Percentiles rank a stretch among this genome's conserved stretches.
Conservation (phyloP, 2,888 invertebrate species). For the Rhagium mordax region DNA sequence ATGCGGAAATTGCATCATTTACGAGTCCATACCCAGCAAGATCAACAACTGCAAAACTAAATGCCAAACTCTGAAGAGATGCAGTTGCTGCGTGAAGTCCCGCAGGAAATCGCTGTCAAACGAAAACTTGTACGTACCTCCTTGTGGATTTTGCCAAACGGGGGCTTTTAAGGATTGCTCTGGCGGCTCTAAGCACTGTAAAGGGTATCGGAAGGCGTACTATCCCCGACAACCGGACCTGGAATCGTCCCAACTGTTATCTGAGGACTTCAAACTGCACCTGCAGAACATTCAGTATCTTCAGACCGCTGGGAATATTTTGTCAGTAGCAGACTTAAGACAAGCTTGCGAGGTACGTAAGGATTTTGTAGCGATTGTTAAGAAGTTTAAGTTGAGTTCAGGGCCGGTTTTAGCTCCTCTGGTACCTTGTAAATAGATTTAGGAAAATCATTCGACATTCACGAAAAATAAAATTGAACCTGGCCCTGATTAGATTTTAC, state of each 20-base stretch:
- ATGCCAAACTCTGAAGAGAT: constrained; percentile 62
- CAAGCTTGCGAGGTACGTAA: constrained; percentile 67
- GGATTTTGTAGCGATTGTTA: neutral
- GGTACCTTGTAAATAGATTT: no score
- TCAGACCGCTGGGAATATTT: constrained; percentile 79
- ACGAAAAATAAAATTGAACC: no score
- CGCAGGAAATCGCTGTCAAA: constrained; percentile 75
- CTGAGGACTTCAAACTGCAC: constrained; percentile 81
- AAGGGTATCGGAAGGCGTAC: constrained; percentile 63
- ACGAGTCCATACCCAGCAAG: constrained; percentile 65
- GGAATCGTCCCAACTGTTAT: constrained; percentile 78
- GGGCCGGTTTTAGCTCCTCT: no score
- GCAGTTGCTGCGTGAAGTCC: constrained; percentile 62
- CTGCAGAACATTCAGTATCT: constrained; percentile 82
- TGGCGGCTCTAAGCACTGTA: constrained; percentile 58
- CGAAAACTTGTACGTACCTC: constrained; percentile 73
- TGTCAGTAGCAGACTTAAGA: constrained; percentile 75
- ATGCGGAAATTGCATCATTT: constrained; percentile 67
- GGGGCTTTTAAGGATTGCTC: constrained; percentile 63
- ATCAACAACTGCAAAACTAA: constrained; percentile 54
- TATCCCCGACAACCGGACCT: constrained; percentile 70
- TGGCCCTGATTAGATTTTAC: no score
- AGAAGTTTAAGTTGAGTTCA: no score
- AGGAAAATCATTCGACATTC: no score
- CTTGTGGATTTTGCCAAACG: constrained; percentile 70